Conservation (phyloP, 2,797 vertebrate genomes). For the Galago senegalensis region DNA sequence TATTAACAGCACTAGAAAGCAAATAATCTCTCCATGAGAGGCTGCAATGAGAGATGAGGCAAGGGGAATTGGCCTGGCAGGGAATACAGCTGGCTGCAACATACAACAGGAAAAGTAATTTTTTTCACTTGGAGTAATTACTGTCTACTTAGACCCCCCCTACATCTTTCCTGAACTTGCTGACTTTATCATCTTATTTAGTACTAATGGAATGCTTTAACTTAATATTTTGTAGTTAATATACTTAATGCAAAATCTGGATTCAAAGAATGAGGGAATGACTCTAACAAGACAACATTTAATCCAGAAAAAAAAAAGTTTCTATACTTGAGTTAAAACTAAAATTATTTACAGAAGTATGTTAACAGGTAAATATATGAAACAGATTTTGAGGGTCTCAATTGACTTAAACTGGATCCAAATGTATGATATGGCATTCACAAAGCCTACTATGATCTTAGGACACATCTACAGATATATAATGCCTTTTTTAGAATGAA, state of each 20-base stretch:
- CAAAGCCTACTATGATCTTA: background rate
- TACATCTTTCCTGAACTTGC: constrained; percentile 52
- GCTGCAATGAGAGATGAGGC: background rate
- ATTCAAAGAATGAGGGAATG: constrained; percentile 39
- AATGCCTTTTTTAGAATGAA: constrained; percentile 11
- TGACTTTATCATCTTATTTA: background rate
- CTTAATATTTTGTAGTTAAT: constrained; percentile 31
- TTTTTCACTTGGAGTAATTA: constrained; percentile 41
- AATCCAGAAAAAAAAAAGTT: constrained; percentile 6
- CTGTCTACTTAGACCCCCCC: constrained; percentile 16
- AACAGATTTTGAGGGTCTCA: background rate
- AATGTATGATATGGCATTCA: constrained; percentile 1
- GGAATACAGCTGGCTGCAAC: background rate
- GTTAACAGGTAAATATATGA: background rate
- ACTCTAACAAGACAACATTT: constrained; percentile 48
- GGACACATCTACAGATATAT: background rate
- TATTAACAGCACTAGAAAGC: constrained; percentile 48
- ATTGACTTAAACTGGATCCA: constrained; percentile 42
- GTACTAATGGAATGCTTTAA: constrained; percentile 30
- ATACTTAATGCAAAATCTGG: constrained; percentile 5
- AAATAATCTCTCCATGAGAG: constrained; percentile 5
- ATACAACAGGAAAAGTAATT: background rate
- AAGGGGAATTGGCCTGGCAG: background rate
- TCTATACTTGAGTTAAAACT: constrained; percentile 52
- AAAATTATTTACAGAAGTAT: background rate